Conservation (phyloP, 2,113 vertebrate species). For the Gobio gobio region DNA sequence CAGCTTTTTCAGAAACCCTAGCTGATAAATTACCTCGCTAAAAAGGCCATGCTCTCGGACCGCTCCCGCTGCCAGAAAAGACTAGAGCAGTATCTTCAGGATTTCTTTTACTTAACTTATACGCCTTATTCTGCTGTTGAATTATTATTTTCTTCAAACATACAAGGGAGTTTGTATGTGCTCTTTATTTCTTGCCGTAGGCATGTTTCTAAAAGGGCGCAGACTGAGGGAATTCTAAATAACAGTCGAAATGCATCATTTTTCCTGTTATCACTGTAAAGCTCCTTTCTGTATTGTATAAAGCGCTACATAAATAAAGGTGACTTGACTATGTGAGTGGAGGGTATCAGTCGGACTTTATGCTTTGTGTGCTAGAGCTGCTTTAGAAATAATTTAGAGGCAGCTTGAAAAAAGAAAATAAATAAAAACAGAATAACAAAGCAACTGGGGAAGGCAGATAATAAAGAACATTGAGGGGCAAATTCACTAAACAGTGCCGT, state of each 20-base stretch:
- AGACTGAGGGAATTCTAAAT: slow-evolving; percentile 34
- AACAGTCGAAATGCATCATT: no score
- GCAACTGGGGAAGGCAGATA: slow-evolving; percentile 51
- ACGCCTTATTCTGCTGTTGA: slow-evolving; percentile 31
- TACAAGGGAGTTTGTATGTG: slow-evolving; percentile 40
- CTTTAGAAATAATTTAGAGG: slow-evolving; percentile 46
- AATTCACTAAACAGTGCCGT: slow-evolving; percentile 26
- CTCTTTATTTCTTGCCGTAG: slow-evolving; percentile 45
- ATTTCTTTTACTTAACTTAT: slow-evolving; percentile 44
- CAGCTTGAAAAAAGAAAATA: slow-evolving; percentile 19
- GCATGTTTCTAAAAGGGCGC: slow-evolving; percentile 41
- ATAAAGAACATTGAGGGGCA: slow-evolving; percentile 32
- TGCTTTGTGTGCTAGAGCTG: slow-evolving; percentile 44
- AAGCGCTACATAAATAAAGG: no score
- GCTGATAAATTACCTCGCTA: slow-evolving; percentile 38
- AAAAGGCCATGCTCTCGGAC: slow-evolving; percentile 14
- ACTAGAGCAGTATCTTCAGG: not conserved
- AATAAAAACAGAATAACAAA: slow-evolving; percentile 33
- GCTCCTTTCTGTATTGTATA: no score
- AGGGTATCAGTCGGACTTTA: slow-evolving; percentile 30
- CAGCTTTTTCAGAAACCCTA: slow-evolving; percentile 24
- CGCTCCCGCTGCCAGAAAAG: slow-evolving; percentile 20
- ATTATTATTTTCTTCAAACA: slow-evolving; percentile 46
- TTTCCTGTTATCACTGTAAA: no score
- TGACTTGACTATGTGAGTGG: slow-evolving; percentile 2